These are phyloP conservation scores for Leguminivora glycinivorella DNA, from an alignment of 1,140 invertebrate genomes.

Conservation along the genomic window DNA sequence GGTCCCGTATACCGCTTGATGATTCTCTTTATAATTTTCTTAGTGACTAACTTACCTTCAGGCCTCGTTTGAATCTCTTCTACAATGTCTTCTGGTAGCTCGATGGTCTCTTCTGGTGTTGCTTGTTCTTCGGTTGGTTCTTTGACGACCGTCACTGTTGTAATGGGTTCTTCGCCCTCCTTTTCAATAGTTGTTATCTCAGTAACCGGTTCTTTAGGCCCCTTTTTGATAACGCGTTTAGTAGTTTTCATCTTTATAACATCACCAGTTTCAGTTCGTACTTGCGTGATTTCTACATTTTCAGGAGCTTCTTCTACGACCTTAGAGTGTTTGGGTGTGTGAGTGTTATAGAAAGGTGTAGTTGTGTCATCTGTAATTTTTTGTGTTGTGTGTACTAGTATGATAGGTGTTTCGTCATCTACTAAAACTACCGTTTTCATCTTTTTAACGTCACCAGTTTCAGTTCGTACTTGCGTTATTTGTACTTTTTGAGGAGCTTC, in stretches of 20 bases:
- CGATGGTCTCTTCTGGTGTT: slow-evolving; percentile 33
- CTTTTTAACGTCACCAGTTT: slow-evolving; percentile 1
- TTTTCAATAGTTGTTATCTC: slow-evolving; percentile 66
- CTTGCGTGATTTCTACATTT: slow-evolving; percentile 49
- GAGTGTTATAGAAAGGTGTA: slow-evolving; percentile 22
- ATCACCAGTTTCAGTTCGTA: slow-evolving; percentile 54
- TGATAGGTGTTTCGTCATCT: slow-evolving; percentile 52
- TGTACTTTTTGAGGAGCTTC: slow-evolving; percentile 34
- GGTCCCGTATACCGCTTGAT: slow-evolving; percentile 51
- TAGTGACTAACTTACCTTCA: not conserved
- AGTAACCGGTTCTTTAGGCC: slow-evolving; percentile 57
- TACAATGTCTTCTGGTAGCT: slow-evolving; percentile 46
- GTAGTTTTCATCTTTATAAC: slow-evolving; percentile 66
- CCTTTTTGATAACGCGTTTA: slow-evolving; percentile 66
- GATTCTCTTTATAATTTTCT: slow-evolving; percentile 12
- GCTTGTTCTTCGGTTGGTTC: slow-evolving; percentile 36
- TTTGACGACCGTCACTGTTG: not conserved
- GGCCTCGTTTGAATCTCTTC: slow-evolving; percentile 47
- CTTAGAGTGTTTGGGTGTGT: slow-evolving; percentile 13
- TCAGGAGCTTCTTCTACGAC: slow-evolving; percentile 34
- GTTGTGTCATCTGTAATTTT: slow-evolving; percentile 31
- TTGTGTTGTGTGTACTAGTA: slow-evolving; percentile 41
- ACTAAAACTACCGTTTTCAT: slow-evolving; percentile 23
- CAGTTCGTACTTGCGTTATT: slow-evolving; percentile 27
- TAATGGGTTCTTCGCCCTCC: slow-evolving; percentile 30